phyloP scores from a whole-genome alignment of 2,888 invertebrate species.

The Mantis religiosa region DNA sequence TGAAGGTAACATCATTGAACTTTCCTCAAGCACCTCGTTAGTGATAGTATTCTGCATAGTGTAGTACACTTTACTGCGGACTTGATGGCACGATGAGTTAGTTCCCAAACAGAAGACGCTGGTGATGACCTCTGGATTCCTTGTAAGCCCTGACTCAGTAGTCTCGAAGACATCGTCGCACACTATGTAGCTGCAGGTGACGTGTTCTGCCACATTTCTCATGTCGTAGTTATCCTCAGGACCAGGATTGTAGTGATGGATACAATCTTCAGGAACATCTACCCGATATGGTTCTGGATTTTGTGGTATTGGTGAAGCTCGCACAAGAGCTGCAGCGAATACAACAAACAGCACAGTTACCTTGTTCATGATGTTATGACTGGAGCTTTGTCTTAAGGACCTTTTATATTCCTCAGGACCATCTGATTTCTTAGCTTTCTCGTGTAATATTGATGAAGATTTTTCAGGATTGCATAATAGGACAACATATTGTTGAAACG shows the following conservation, averaged over 20 bases:
- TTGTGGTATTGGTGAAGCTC: not conserved
- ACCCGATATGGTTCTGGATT: not conserved
- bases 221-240: not conserved
- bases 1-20: not conserved
- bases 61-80: not conserved
- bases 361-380: not conserved
- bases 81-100: not conserved
- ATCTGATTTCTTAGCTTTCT: not conserved
- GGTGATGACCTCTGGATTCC: not conserved
- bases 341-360: not conserved
- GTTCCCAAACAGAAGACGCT: not conserved
- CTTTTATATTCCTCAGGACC: not conserved
- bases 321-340: not conserved
- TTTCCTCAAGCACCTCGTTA: not conserved
- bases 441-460: not conserved
- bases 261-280: not conserved
- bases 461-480: not conserved
- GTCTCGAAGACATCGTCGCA: not conserved
- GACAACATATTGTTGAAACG: not conserved
- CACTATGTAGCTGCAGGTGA: not conserved
- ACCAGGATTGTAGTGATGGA: not conserved
- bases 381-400: not conserved
- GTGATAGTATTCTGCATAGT: not conserved
- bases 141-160: not conserved
- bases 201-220: not conserved